Evolutionary conservation across 1,140 invertebrate species (phyloP), one percentile per base, ranked within the genome.

Genomic region (Drosophila arizonae): DNA sequence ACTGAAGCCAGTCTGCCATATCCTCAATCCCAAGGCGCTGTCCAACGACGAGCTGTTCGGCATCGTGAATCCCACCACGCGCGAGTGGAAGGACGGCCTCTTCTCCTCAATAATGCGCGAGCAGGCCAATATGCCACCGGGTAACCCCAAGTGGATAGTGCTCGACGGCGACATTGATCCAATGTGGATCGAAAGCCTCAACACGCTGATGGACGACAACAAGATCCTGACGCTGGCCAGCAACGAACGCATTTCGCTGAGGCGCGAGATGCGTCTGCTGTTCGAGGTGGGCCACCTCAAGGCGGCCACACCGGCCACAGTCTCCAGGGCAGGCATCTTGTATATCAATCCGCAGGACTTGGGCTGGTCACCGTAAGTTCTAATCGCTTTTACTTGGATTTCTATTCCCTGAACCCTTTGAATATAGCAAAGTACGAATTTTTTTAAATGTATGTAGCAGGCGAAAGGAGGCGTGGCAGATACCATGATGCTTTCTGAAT

Each of bases 91-190:
- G 92, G 98, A 99, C 92, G 98, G 97, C 65, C 93, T 99, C 50
- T 97, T 99, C 90, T 99, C 98, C 0, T 95, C 96, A 0, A 94
- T 98, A 26, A 98, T 99, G 96, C 93, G 98, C 79, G 97, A 98
- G 85, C 96, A 98, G 93, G 96, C 96, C 1, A 98, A 98, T 91
- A 94, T 97, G 94, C 79, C 85, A 11, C 75, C 79, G 0, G 81
- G 79, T 0, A 96, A 96, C 39, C 97, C 97, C 0, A 98, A 98
- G 91, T 99, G 98, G 98, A 98, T 99, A 79, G 95, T 99, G 3
- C 93, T 99, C 15, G 98, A 99, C 91, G 98, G 98, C 36, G 98
- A 99, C 90, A 98, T 99, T 84, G 98, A 99, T 94, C 97, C 97
- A 1, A 98, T 98, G 97, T 98, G 97, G 97, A 98, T 98, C 81